Evolutionary conservation across 2,797 vertebrate genomes (phyloP), one percentile per base, ranked within the genome.

Genomic region (Cynopterus sphinx): DNA sequence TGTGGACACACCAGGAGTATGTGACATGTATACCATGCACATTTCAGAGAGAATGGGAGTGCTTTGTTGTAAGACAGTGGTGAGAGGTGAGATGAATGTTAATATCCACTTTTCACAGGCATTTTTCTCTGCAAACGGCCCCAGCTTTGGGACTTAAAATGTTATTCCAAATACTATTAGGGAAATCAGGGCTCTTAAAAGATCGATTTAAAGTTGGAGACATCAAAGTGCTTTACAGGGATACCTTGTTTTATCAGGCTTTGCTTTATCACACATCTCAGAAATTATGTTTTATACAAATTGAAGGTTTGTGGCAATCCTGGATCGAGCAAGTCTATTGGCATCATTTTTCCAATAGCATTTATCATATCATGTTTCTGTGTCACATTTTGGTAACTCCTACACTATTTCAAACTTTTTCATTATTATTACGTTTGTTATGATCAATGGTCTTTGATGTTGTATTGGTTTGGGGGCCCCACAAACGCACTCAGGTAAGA

Each of bases 121-220:
- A 36, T 74, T 96, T 92, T 94, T 77, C 57, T 73, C 86, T 89
- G 41, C 33, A 81, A 92, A 95, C 0, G 13, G 59, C 6, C 57
- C 65, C 33, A 84, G 74, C n/a, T 90, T 78, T 49, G 53, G 53
- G 73, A 59, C 82, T 95, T 85, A 86, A 74, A 83, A 65, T 91
- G 87, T 87, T 83, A 90, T 95, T 89, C 53, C 39, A 91, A 89
- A 85, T 96, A 55, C 88, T 91, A 68, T 74, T 90, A 91, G 84
- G 83, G 84, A 65, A 16, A 94, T 55, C 15, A 53, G 75, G 55
- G 46, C 53, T 95, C 83, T 75, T 70, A 61, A 90, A 96, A 96
- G 55, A 77, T 22, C 53, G 41, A 79, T 95, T 96, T 96, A 83
- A 90, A 91, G 43, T 85, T 77, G 63, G 41, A 93, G 31, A 79